phyloP scores from a whole-genome alignment of 2,797 vertebrate genomes.

The Aphelocoma californica region DNA sequence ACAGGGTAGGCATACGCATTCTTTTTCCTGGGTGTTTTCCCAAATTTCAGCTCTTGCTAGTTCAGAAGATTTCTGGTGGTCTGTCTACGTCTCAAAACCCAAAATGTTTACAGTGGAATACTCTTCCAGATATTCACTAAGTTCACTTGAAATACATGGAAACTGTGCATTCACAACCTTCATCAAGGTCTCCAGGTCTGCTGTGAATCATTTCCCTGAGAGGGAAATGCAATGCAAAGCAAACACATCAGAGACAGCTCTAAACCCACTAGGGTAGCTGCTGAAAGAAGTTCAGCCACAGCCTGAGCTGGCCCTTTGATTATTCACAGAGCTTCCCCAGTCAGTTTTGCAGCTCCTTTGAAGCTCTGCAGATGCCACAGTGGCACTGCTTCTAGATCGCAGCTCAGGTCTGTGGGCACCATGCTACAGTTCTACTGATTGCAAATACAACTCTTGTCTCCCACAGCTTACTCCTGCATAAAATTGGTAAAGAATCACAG shows the following conservation, averaged over 20 bases:
- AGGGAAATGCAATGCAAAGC: neutral
- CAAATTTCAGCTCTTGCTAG: neutral
- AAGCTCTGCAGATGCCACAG: neutral
- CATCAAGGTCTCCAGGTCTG: neutral
- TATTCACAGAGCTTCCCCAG: neutral
- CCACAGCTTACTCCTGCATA: neutral
- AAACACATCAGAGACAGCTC: neutral
- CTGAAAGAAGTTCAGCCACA: neutral
- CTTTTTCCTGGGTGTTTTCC: neutral
- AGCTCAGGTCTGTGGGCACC: neutral
- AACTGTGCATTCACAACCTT: neutral
- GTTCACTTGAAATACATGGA: neutral
- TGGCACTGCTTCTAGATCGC: neutral
- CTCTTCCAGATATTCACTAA: neutral
- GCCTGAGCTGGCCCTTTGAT: neutral
- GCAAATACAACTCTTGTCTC: neutral
- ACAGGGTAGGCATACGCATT: neutral
- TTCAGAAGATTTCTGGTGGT: neutral
- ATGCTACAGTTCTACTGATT: neutral
- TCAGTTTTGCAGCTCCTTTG: neutral
- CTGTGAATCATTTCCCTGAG: neutral
- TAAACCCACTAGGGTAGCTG: neutral
- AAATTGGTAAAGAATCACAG: neutral
- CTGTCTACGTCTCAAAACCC: neutral
- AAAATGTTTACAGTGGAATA: neutral